Conservation (phyloP, 2,797 vertebrate species). For the Dendrocincla fuliginosa region DNA sequence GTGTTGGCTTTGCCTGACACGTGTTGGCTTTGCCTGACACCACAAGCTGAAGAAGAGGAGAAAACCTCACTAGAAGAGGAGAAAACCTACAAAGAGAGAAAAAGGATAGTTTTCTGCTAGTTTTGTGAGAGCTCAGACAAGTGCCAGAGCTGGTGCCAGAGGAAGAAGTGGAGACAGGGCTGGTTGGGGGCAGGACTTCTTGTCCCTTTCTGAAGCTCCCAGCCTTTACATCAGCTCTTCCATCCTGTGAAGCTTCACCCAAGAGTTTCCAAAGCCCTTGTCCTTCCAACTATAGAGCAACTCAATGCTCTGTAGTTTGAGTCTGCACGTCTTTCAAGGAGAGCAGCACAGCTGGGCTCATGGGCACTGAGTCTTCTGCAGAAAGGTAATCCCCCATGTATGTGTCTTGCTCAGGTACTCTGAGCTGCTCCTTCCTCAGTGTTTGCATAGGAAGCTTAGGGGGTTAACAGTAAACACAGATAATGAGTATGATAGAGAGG, state of each 20-base stretch:
- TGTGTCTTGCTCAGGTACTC: background rate
- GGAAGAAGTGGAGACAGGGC: background rate
- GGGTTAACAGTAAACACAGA: background rate
- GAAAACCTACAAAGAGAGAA: background rate
- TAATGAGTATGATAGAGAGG: background rate
- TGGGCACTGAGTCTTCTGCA: background rate
- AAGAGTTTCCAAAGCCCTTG: background rate
- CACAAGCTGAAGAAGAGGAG: background rate
- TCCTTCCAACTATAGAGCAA: background rate
- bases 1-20: background rate
- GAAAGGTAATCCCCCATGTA: rapidly evolving
- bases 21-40: background rate
- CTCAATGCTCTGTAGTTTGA: background rate
- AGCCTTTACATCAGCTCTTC: background rate
- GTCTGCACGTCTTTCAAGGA: background rate
- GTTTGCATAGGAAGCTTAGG: background rate
- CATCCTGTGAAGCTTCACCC: background rate
- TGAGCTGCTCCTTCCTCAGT: background rate
- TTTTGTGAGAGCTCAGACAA: background rate
- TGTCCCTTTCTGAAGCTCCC: background rate
- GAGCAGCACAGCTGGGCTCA: background rate
- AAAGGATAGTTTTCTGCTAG: background rate
- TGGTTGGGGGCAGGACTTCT: background rate
- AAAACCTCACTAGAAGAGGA: background rate
- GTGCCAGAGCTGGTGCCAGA: background rate